Percentiles rank a stretch among this genome's conserved stretches.
Conservation (phyloP, 2,113 vertebrate species). For the Ophiodon elongatus region DNA sequence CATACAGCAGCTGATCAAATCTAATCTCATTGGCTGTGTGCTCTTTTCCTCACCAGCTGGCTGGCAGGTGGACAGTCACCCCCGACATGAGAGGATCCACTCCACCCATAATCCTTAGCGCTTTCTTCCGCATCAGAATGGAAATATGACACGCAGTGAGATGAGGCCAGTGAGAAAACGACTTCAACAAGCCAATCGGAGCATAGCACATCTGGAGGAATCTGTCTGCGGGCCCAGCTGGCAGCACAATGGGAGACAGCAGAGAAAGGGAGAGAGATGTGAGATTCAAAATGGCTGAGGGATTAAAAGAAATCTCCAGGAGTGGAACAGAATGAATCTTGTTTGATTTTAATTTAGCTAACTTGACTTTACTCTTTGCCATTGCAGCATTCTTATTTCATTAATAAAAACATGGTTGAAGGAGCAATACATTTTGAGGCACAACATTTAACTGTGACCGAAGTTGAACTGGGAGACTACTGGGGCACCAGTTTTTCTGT, state of each 20-base stretch:
- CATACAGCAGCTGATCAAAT: neutral
- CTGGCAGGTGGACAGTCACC: slow-evolving; percentile 49
- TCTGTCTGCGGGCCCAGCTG: slow-evolving; percentile 60
- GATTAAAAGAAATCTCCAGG: neutral
- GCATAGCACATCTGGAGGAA: slow-evolving; percentile 67
- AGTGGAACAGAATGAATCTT: neutral
- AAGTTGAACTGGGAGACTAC: neutral
- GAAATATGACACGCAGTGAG: slow-evolving; percentile 61
- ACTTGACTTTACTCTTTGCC: neutral
- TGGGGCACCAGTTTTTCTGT: neutral
- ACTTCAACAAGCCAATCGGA: slow-evolving; percentile 53
- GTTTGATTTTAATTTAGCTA: neutral
- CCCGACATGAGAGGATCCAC: slow-evolving; percentile 14
- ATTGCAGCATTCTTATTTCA: neutral
- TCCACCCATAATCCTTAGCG: slow-evolving; percentile 46
- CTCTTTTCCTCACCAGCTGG: slow-evolving; percentile 44
- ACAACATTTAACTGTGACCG: neutral
- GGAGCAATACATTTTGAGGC: neutral
- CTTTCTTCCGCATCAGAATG: slow-evolving; percentile 40
- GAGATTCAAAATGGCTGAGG: slow-evolving; percentile 63
- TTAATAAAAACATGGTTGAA: neutral
- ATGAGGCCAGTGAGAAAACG: slow-evolving; percentile 42
- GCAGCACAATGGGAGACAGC: slow-evolving; percentile 42
- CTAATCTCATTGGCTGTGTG: neutral
- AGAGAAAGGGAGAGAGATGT: slow-evolving; percentile 36